A percentile compares a stretch with the other conserved stretches of the same genome.
Evolutionary conservation across 2,888 invertebrate species (phyloP).

Genomic region (Yponomeuta evonymella): DNA sequence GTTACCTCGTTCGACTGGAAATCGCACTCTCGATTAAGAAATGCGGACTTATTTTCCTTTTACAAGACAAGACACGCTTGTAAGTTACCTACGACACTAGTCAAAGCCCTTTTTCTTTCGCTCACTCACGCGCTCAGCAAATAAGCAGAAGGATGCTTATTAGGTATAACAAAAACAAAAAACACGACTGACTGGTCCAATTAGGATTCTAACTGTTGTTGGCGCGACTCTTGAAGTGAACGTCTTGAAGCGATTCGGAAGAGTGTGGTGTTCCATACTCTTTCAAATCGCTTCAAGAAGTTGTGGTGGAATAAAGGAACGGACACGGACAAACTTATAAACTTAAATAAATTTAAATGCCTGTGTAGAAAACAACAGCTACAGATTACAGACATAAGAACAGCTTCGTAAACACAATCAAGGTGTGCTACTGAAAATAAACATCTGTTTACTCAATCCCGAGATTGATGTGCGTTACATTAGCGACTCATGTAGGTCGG

Average conservation of each 20-base stretch:
- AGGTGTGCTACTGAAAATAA: conserved; percentile 31
- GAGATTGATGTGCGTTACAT: conserved; percentile 24
- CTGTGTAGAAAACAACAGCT: too few species aligned
- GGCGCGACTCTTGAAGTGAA: too few species aligned
- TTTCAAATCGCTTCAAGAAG: too few species aligned
- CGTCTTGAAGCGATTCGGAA: too few species aligned
- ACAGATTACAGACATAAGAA: neutral
- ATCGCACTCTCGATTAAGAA: conserved; percentile 32
- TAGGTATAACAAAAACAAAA: neutral
- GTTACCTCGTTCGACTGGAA: conserved; percentile 28
- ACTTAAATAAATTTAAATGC: too few species aligned
- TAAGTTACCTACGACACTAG: neutral
- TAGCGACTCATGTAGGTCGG: conserved; percentile 29
- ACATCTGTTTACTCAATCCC: conserved; percentile 28
- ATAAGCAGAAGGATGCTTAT: neutral
- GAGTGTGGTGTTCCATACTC: too few species aligned
- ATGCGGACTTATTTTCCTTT: conserved; percentile 34
- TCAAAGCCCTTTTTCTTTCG: too few species aligned
- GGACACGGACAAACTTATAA: too few species aligned
- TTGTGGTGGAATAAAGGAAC: too few species aligned
- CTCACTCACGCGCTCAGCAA: too few species aligned
- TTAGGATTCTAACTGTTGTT: too few species aligned
- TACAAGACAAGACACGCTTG: neutral
- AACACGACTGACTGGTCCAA: too few species aligned
- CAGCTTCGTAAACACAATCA: neutral